Base-by-base conservation (phyloP, 2,113 vertebrate species). In the Holacanthus passer region DNA sequence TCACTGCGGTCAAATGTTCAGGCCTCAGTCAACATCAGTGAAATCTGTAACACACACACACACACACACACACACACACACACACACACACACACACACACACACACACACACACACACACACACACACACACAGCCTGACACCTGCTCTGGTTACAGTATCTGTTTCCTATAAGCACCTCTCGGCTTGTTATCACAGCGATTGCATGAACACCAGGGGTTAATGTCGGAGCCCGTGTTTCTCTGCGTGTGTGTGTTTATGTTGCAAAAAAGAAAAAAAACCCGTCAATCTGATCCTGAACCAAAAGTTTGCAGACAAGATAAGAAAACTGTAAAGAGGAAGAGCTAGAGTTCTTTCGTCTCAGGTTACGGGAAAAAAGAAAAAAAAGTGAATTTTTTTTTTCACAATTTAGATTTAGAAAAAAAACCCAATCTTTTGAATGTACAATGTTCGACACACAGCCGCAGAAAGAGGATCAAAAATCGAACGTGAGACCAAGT, bases 111-210 rank as follows among this genome's bases (percentile, higher is more conserved):
- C 63, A 67, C 22, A 43, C 59, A 9, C 64, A 75, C 65, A 65
- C 65, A 43, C 35, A 63, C 13, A 59, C 73, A 69, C 60, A 27
- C 63, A 58, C 74, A 43, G 43, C 22, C 56, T 24, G 20, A 76
- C 82, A 82, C 82, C 82, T 79, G 89, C 77, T 88, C 72, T 85
- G 60, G 82, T 87, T 7, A 27, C 66, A 20, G 75, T 72, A 72
- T 81, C 79, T 85, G 88, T 89, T 88, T 89, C 55, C 76, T 74
- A 73, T 81, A 84, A 87, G 80, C 81, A 65, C 31, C 64, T 59
- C 74, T 58, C 13, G 0, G 66, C 66, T 63, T 87, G 83, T 89
- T 92, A 79, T 90, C 80, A 89, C 71, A 89, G 80, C 70, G 76
- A 29, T 59, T 73, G 63, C 65, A 59, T 20, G 27, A n/a, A 66